Percentiles rank a stretch among this genome's conserved stretches.
Evolutionary conservation across 2,113 vertebrate genomes (phyloP).

Genomic region (Pseudopodoces humilis): DNA sequence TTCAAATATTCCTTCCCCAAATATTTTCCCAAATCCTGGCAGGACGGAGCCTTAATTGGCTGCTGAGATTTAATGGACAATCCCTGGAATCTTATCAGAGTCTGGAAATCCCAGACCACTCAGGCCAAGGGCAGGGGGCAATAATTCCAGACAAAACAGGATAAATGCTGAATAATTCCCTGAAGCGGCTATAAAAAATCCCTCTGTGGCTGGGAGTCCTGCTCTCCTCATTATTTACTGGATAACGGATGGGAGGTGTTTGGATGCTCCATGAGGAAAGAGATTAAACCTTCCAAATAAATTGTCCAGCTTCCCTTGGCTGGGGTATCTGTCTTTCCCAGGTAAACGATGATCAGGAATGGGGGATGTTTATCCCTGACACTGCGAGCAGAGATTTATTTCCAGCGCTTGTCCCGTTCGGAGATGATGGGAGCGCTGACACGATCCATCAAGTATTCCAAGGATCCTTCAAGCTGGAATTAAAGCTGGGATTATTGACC

Average conservation of each 20-base stretch:
- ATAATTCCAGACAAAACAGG: neutral
- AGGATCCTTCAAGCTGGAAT: neutral
- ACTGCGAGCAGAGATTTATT: neutral
- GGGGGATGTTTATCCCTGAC: neutral
- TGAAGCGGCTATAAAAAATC: neutral
- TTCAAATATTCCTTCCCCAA: neutral
- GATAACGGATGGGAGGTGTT: neutral
- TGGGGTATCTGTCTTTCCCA: neutral
- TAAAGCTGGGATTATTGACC: neutral
- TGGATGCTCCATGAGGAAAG: neutral
- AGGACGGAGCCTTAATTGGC: neutral
- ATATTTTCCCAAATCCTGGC: neutral
- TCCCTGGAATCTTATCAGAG: neutral
- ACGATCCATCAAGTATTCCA: neutral
- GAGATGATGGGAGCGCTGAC: neutral
- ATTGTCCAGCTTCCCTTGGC: neutral
- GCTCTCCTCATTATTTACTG: neutral
- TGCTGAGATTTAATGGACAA: neutral
- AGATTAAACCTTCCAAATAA: neutral
- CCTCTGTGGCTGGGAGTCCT: neutral
- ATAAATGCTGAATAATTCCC: neutral
- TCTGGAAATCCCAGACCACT: neutral
- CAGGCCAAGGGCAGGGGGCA: neutral
- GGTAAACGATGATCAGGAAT: neutral
- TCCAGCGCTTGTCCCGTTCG: neutral